These are phyloP conservation scores for Drosophila pseudotakahashii DNA, from an alignment of 2,888 invertebrate genomes.

Conservation along the genomic window DNA sequence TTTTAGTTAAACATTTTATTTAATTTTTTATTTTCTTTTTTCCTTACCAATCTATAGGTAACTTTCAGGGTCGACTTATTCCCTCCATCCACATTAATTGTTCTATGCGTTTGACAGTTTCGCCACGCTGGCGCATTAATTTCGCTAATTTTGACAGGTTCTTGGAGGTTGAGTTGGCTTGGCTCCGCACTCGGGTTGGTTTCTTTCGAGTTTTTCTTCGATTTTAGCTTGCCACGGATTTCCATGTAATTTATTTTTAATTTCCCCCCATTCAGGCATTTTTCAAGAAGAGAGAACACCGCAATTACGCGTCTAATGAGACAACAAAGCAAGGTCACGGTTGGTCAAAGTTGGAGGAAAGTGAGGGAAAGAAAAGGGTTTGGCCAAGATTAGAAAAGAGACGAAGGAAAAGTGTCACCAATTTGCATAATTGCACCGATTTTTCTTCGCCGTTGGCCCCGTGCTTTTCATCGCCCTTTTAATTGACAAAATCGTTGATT, in stretches of 20 bases:
- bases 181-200: not conserved
- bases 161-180: conserved; percentile 8
- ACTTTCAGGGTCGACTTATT: not conserved
- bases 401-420: conserved; percentile 35
- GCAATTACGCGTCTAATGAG: conserved; percentile 78
- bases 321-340: conserved; percentile 69
- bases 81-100: conserved; percentile 1
- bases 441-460: conserved; percentile 45
- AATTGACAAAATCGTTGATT: conserved; percentile 69
- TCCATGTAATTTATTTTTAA: conserved; percentile 74
- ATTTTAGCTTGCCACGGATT: conserved; percentile 62
- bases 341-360: conserved; percentile 21
- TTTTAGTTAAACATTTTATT: too few species aligned
- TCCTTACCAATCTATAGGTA: not conserved
- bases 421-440: conserved; percentile 76
- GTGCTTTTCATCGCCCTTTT: conserved; percentile 34
- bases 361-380: conserved; percentile 12
- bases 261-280: conserved; percentile 54
- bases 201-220: conserved; percentile 50
- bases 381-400: conserved; percentile 28
- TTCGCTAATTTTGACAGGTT: conserved; percentile 75
- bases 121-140: conserved; percentile 71
- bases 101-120: conserved; percentile 59
- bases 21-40: too few species aligned
- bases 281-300: conserved; percentile 51